Conservation (phyloP, 2,888 invertebrate species). For the Andrena bucephala region DNA sequence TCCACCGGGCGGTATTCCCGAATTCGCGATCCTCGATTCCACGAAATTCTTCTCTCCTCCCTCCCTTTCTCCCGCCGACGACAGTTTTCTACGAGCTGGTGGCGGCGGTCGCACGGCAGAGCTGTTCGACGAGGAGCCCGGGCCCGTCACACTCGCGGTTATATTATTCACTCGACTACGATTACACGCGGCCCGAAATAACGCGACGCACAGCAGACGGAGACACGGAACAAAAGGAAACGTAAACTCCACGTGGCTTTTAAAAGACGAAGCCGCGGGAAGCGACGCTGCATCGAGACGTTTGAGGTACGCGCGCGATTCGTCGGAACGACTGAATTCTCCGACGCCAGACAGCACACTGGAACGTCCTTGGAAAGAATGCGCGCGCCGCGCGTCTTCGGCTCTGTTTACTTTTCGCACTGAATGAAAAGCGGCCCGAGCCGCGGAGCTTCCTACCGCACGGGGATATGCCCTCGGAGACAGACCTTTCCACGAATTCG, state of each 20-base stretch:
- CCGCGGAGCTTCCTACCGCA: neutral
- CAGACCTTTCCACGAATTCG: neutral
- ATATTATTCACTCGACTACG: slow-evolving; percentile 50
- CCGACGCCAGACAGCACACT: slow-evolving; percentile 13
- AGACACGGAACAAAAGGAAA: slow-evolving; percentile 6
- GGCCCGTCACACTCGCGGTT: slow-evolving; percentile 40
- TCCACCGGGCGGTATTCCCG: slow-evolving; percentile 51
- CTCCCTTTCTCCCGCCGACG: slow-evolving; percentile 1
- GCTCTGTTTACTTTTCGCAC: slow-evolving; percentile 24
- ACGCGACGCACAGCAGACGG: slow-evolving; percentile 4
- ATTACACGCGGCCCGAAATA: slow-evolving; percentile 44
- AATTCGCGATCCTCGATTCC: slow-evolving; percentile 61
- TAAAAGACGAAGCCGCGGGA: neutral
- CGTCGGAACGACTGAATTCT: slow-evolving; percentile 18
- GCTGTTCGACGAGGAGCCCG: slow-evolving; percentile 5
- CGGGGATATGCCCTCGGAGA: neutral
- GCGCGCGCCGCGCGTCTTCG: neutral
- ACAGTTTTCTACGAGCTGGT: neutral
- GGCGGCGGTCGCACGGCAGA: neutral
- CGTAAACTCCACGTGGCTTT: slow-evolving; percentile 21
- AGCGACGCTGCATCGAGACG: neutral
- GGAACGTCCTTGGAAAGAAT: slow-evolving; percentile 48
- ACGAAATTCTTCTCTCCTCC: slow-evolving; percentile 41
- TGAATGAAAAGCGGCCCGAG: neutral
- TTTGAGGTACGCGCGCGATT: slow-evolving; percentile 2